Evolutionary conservation across 2,113 vertebrate genomes (phyloP).

Genomic region (Ammodytes marinus): DNA sequence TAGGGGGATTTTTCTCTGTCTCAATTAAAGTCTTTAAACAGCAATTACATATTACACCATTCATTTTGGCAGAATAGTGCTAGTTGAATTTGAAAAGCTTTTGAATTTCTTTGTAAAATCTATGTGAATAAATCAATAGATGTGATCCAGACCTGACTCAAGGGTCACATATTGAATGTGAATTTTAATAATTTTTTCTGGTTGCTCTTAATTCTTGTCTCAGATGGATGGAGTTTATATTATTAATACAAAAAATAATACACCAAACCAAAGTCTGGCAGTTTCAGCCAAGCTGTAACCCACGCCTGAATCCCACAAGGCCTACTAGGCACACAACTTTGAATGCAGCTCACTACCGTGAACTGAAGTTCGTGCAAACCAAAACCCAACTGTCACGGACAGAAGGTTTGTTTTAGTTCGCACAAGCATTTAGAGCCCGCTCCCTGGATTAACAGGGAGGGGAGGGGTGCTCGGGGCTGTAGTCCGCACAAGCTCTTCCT

Average conservation of each 20-base stretch:
- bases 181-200: not conserved
- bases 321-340: not conserved
- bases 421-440: too few relatives aligned
- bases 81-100: not conserved
- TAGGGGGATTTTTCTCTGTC: not conserved
- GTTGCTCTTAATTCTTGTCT: slow-evolving; percentile 6
- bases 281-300: not conserved
- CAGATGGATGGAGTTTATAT: slow-evolving; percentile 8
- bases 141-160: not conserved
- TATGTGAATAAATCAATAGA: slow-evolving; percentile 11
- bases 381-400: not conserved
- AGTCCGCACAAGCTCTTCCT: too few relatives aligned
- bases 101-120: slow-evolving; percentile 16
- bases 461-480: too few relatives aligned
- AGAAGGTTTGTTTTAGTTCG: too few relatives aligned
- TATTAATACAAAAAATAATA: not conserved
- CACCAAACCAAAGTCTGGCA: not conserved
- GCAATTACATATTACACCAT: slow-evolving; percentile 4
- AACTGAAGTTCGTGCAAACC: slow-evolving; percentile 13
- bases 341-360: slow-evolving; percentile 4
- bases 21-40: slow-evolving; percentile 10
- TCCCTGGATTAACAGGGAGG: too few relatives aligned
- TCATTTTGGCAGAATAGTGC: not conserved
- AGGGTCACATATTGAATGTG: not conserved
- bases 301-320: slow-evolving; percentile 6